Conservation (phyloP, 2,888 invertebrate species). For the Coenonympha arcania region DNA sequence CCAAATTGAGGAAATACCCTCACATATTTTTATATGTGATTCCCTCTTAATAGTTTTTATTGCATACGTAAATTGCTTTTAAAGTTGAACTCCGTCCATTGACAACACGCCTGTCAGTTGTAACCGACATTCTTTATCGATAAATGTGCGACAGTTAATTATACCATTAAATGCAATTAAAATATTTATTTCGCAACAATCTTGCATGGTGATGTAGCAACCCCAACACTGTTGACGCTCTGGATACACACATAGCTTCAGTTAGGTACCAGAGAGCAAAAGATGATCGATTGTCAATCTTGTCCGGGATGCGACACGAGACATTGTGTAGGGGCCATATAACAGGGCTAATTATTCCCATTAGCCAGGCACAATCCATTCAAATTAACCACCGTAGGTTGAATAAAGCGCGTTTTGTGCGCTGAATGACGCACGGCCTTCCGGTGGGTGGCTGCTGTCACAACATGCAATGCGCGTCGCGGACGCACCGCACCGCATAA, state of each 20-base stretch:
- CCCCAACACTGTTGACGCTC: neutral
- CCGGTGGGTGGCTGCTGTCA: conserved; percentile 75
- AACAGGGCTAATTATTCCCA: conserved; percentile 68
- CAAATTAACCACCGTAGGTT: conserved; percentile 70
- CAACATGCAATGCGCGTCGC: conserved; percentile 73
- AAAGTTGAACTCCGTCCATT: neutral
- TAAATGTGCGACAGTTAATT: neutral
- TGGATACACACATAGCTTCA: neutral
- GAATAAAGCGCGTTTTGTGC: conserved; percentile 71
- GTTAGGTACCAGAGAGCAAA: conserved; percentile 48
- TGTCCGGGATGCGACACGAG: conserved; percentile 49
- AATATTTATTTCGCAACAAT: neutral
- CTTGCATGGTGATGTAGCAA: neutral
- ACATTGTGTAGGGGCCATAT: conserved; percentile 36
- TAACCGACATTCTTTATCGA: neutral
- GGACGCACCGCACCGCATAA: conserved; percentile 71
- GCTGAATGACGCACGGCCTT: conserved; percentile 71
- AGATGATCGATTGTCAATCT: conserved; percentile 40
- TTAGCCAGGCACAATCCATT: conserved; percentile 68
- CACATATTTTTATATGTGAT: too few species aligned
- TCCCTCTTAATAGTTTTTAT: too few species aligned
- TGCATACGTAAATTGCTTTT: too few species aligned
- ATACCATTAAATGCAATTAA: neutral
- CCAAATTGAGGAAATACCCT: conserved; percentile 58
- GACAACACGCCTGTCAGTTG: neutral